phyloP scores from a whole-genome alignment of 2,888 invertebrate genomes.

The Brachypterus glaber region DNA sequence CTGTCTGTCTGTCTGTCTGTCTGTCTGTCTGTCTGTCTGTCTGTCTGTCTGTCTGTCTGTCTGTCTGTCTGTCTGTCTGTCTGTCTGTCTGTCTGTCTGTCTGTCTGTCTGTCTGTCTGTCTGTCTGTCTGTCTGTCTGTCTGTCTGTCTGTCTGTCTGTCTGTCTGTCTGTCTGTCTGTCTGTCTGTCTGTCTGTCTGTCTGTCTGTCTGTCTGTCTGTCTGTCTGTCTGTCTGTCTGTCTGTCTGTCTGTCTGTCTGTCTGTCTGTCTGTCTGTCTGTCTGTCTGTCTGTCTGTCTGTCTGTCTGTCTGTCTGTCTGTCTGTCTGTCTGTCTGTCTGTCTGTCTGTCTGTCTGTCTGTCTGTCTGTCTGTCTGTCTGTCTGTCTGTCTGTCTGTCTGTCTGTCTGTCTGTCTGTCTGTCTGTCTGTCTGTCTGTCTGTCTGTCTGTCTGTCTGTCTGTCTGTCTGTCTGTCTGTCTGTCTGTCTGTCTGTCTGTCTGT shows the following conservation, averaged over 20 bases:
- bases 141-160: constrained; percentile 14
- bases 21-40: constrained; percentile 14
- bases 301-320: constrained; percentile 15
- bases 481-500: constrained; percentile 13
- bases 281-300: constrained; percentile 15
- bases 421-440: constrained; percentile 12
- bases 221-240: no score
- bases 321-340: constrained; percentile 15
- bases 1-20: constrained; percentile 14
- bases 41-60: constrained; percentile 15
- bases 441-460: constrained; percentile 12
- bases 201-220: constrained; percentile 15
- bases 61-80: constrained; percentile 15
- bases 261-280: constrained; percentile 12
- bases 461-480: constrained; percentile 14
- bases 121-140: constrained; percentile 14
- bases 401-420: constrained; percentile 14
- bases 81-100: constrained; percentile 14
- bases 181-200: constrained; percentile 17
- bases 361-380: constrained; percentile 14
- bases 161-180: constrained; percentile 15
- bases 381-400: constrained; percentile 14
- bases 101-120: constrained; percentile 14
- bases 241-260: no score
- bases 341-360: constrained; percentile 14